Evolutionary conservation across 37 sponge, comb jelly and placozoan species (phyloP).

Genomic region (Dysidea cf. avara): DNA sequence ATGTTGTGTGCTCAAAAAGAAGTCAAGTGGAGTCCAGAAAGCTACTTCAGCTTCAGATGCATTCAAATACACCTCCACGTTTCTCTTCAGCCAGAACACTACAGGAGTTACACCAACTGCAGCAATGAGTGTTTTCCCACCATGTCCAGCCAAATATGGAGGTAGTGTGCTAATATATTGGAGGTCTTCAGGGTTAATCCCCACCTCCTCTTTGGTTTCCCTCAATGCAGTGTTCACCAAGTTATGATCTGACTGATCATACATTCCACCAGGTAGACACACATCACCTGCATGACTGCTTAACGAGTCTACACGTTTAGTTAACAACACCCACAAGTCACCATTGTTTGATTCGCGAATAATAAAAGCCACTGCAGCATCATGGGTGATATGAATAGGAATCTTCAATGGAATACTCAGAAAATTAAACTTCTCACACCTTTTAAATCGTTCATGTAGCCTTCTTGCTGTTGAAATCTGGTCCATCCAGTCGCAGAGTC

Average conservation of each 20-base stretch:
- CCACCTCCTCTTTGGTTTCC: conserved; percentile 66
- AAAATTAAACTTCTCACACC: no score
- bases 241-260: conserved; percentile 18
- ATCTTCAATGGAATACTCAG: no score
- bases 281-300: conserved; percentile 29
- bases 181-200: conserved; percentile 11
- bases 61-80: conserved; percentile 28
- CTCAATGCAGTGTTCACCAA: conserved; percentile 55
- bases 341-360: no score
- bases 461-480: no score
- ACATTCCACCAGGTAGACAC: conserved; percentile 65
- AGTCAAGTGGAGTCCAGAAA: conserved; percentile 49
- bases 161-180: conserved; percentile 36
- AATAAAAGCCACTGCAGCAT: no score
- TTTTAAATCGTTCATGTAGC: no score
- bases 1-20: conserved; percentile 8
- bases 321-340: no score
- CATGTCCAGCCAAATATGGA: background rate
- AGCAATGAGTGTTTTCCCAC: no score
- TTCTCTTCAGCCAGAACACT: background rate
- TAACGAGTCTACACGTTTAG: no score
- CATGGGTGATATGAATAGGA: no score
- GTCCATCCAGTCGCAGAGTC: no score
- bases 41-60: conserved; percentile 40
- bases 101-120: conserved; percentile 19